Evolutionary conservation across 2,888 invertebrate genomes (phyloP).

Genomic region (Endomychus coccineus): DNA sequence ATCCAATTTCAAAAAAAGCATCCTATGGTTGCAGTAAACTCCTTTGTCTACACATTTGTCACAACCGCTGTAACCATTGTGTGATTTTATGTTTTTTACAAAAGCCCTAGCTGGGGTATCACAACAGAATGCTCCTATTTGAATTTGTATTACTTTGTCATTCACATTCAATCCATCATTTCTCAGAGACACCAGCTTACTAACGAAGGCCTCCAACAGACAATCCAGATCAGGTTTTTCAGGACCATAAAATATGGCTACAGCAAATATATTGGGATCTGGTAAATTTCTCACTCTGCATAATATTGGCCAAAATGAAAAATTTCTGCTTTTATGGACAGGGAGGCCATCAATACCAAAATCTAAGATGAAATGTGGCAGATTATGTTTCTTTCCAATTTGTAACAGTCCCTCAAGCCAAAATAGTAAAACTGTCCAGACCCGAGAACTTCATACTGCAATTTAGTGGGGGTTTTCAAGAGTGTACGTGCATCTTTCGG

Average conservation of each 20-base stretch:
- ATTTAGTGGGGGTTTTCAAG: conserved; percentile 3
- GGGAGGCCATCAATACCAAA: conserved; percentile 5
- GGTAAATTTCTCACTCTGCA: conserved; percentile 6
- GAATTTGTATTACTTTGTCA: not conserved
- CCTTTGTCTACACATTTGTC: not conserved
- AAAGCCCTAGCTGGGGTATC: conserved; percentile 6
- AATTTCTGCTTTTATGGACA: conserved; percentile 1
- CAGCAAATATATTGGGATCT: not conserved
- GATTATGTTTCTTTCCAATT: conserved; percentile 1
- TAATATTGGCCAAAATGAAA: conserved; percentile 4
- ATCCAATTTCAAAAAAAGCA: not conserved
- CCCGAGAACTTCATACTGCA: not conserved
- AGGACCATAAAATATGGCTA: conserved; percentile 4
- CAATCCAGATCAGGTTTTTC: conserved; percentile 4
- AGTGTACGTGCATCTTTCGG: conserved; percentile 7
- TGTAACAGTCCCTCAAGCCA: not conserved
- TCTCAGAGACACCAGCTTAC: conserved; percentile 1
- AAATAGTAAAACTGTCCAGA: conserved; percentile 2
- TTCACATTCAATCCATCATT: not conserved
- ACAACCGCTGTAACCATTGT: conserved; percentile 3
- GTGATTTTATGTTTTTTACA: conserved; percentile 3
- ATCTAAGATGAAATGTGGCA: not conserved
- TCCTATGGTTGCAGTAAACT: not conserved
- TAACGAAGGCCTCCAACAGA: conserved; percentile 2
- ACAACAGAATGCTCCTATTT: conserved; percentile 1